phyloP scores from a whole-genome alignment of 2,113 vertebrate genomes.

The Pachycephala philippinensis region DNA sequence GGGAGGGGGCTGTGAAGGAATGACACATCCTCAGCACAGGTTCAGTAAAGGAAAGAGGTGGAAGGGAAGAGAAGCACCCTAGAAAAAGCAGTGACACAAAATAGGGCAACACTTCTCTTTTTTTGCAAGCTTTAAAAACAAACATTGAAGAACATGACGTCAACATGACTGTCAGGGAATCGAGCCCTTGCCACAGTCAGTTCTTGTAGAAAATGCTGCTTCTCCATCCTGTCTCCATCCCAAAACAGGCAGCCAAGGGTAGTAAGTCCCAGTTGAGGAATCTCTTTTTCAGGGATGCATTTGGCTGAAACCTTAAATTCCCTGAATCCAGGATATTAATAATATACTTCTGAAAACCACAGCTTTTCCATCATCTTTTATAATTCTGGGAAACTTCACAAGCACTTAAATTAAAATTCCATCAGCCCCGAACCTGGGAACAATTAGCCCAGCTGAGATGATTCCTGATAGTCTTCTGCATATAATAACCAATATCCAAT shows the following conservation, averaged over 20 bases:
- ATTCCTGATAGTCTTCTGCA: conserved; percentile 6
- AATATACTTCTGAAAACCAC: not conserved
- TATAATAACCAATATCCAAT: conserved; percentile 43
- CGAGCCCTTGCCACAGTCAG: not conserved
- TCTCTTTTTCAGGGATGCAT: not conserved
- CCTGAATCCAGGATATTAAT: not conserved
- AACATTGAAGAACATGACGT: not conserved
- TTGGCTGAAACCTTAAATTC: not conserved
- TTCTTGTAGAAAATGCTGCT: not conserved
- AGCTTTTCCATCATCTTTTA: not conserved
- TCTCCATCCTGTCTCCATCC: not conserved
- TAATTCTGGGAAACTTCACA: not conserved
- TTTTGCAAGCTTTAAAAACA: not conserved
- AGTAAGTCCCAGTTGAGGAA: not conserved
- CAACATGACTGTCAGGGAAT: not conserved
- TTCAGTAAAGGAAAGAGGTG: not conserved
- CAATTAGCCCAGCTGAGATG: conserved; percentile 41
- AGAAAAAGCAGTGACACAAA: conserved; percentile 16
- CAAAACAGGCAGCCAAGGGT: not conserved
- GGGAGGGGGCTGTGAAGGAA: not conserved
- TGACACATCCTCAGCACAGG: not conserved
- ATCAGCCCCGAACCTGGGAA: not conserved
- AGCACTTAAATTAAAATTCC: conserved; percentile 10
- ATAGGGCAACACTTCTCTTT: not conserved
- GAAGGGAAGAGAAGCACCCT: not conserved